Evolutionary conservation across 2,797 vertebrate species (phyloP).

Genomic region (Coregonus ussuriensis): DNA sequence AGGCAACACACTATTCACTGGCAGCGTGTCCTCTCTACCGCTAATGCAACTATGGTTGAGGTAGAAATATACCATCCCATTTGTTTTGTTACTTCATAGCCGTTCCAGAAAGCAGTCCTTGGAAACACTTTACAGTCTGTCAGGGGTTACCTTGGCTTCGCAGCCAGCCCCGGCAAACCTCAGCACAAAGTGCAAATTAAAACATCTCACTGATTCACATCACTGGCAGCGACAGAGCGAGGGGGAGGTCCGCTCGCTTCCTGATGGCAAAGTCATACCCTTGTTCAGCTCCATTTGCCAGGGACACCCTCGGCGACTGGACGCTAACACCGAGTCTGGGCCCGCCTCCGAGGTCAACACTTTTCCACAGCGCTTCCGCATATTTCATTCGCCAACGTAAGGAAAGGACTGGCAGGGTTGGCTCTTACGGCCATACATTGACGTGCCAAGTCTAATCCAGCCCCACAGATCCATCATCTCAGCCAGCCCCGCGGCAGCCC

Average conservation of each 20-base stretch:
- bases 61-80: not conserved
- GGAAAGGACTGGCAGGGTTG: not conserved
- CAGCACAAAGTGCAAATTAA: constrained; percentile 30
- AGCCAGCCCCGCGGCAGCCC: not conserved
- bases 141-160: constrained; percentile 6
- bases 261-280: constrained; percentile 25
- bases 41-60: constrained; percentile 1
- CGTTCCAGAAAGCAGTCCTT: not conserved
- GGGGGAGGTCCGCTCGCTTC: constrained; percentile 12
- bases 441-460: not conserved
- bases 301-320: constrained; percentile 21
- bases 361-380: not conserved
- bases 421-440: too few relatives aligned
- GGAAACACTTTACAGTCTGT: not conserved
- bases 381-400: not conserved
- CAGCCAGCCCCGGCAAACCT: constrained; percentile 1
- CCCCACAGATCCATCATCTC: constrained; percentile 1
- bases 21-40: not conserved
- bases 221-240: not conserved
- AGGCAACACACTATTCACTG: not conserved
- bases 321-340: not conserved
- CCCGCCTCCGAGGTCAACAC: not conserved
- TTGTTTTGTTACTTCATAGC: not conserved
- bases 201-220: constrained; percentile 8
- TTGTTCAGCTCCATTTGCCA: constrained; percentile 33